Evolutionary conservation across 2,888 invertebrate species (phyloP).

Genomic region (Portevinia maculata): DNA sequence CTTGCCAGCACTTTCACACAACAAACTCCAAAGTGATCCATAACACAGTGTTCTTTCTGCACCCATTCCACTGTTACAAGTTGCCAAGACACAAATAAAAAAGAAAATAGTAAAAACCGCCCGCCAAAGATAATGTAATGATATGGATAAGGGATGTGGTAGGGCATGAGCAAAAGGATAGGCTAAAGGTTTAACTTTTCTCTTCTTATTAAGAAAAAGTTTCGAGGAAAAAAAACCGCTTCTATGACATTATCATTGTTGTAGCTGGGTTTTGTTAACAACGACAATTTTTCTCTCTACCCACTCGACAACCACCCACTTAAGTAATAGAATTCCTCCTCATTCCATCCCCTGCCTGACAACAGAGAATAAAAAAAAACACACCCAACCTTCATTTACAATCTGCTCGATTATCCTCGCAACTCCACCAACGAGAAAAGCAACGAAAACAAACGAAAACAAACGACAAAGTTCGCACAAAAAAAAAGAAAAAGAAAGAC

Average conservation of each 20-base stretch:
- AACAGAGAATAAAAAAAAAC: background rate
- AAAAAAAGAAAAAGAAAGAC: conserved; percentile 13
- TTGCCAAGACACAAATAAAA: conserved; percentile 49
- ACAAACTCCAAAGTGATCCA: conserved; percentile 53
- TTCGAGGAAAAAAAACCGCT: conserved; percentile 28
- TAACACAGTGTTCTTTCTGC: conserved; percentile 28
- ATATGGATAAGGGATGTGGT: conserved; percentile 40
- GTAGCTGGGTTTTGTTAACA: conserved; percentile 74
- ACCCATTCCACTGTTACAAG: conserved; percentile 9
- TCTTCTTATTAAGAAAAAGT: conserved; percentile 50
- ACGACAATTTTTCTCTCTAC: conserved; percentile 58
- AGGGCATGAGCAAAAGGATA: conserved; percentile 18
- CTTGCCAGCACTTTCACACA: conserved; percentile 33
- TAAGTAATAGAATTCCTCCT: conserved; percentile 37
- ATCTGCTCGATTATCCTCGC: conserved; percentile 73
- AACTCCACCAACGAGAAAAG: conserved; percentile 19
- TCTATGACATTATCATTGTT: conserved; percentile 74
- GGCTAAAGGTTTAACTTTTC: conserved; percentile 52
- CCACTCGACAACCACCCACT: conserved; percentile 30
- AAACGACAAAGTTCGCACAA: conserved; percentile 21
- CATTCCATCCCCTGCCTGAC: background rate
- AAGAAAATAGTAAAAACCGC: conserved; percentile 18
- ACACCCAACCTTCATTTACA: conserved; percentile 69
- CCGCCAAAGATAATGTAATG: conserved; percentile 49
- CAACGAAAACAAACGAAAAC: conserved; percentile 22